Evolutionary conservation across 2,888 invertebrate genomes (phyloP).

Genomic region (Halictus ligatus): DNA sequence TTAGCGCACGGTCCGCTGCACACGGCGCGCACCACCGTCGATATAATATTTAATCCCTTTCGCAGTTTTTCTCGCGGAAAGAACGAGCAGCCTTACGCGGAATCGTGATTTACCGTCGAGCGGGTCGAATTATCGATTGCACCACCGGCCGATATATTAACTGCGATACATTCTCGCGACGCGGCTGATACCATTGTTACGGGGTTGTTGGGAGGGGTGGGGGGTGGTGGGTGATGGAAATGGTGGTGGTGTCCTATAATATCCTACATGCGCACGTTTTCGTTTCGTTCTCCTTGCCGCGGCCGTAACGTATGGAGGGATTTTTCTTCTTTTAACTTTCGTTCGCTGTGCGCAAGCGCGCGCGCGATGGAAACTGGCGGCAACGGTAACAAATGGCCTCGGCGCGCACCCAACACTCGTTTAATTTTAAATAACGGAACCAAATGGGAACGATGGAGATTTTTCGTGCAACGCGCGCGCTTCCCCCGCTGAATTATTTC

Average conservation of each 20-base stretch:
- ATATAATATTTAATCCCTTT: slow-evolving; percentile 67
- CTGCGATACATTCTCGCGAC: slow-evolving; percentile 54
- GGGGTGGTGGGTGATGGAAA: no score
- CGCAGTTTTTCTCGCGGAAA: slow-evolving; percentile 48
- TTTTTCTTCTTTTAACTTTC: slow-evolving; percentile 37
- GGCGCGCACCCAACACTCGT: background rate
- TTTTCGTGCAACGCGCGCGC: no score
- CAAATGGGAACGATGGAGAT: slow-evolving; percentile 6
- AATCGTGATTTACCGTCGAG: slow-evolving; percentile 66
- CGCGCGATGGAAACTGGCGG: background rate
- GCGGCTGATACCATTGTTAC: slow-evolving; percentile 55
- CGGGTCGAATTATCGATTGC: slow-evolving; percentile 69
- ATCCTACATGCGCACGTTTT: slow-evolving; percentile 39
- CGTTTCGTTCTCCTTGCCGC: slow-evolving; percentile 45
- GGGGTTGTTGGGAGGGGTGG: background rate
- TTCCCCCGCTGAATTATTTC: background rate
- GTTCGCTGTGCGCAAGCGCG: background rate
- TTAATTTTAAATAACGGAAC: slow-evolving; percentile 1
- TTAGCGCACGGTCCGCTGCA: background rate
- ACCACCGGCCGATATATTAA: slow-evolving; percentile 61
- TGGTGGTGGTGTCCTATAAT: no score
- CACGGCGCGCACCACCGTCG: slow-evolving; percentile 28
- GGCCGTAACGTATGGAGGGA: slow-evolving; percentile 41
- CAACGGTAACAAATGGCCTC: slow-evolving; percentile 14
- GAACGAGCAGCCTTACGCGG: slow-evolving; percentile 35